Conservation (phyloP, 37 sponge, comb jelly and placozoan genomes). For the Chondrilla cf. caribensis region DNA sequence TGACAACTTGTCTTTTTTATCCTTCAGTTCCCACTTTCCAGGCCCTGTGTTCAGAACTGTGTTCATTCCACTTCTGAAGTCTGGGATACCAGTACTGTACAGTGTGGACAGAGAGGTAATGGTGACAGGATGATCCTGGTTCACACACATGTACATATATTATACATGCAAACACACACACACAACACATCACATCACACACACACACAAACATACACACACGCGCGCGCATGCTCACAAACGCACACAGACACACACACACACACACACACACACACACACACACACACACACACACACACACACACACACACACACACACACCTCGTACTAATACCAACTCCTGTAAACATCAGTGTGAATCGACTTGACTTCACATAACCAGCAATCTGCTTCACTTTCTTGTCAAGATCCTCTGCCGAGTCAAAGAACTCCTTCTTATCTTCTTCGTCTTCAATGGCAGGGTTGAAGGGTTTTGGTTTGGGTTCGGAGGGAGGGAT, state of each 20-base stretch:
- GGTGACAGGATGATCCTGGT: too few species aligned
- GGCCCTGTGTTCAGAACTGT: conserved; percentile 86
- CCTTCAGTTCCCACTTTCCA: conserved; percentile 83
- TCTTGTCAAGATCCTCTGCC: conserved; percentile 42
- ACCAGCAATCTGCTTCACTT: conserved; percentile 59
- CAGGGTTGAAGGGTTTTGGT: conserved; percentile 30
- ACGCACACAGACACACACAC: too few species aligned
- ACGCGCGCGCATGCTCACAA: too few species aligned
- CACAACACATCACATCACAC: too few species aligned
- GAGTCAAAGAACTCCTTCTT: conserved; percentile 85
- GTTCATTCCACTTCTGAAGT: conserved; percentile 88
- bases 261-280: too few species aligned
- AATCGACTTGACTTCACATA: conserved; percentile 64
- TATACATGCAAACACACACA: too few species aligned
- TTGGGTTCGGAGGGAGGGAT: background rate
- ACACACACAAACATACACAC: too few species aligned
- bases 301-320: too few species aligned
- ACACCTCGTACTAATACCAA: conserved; percentile 85
- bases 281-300: too few species aligned
- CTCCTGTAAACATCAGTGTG: conserved; percentile 80
- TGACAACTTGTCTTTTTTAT: background rate
- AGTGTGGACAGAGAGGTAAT: background rate
- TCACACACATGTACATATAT: too few species aligned
- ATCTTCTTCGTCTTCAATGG: conserved; percentile 75
- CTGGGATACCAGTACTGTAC: conserved; percentile 76